These are phyloP conservation scores for Ophion ventricosus DNA, from an alignment of 2,888 invertebrate genomes.

Conservation along the genomic window DNA sequence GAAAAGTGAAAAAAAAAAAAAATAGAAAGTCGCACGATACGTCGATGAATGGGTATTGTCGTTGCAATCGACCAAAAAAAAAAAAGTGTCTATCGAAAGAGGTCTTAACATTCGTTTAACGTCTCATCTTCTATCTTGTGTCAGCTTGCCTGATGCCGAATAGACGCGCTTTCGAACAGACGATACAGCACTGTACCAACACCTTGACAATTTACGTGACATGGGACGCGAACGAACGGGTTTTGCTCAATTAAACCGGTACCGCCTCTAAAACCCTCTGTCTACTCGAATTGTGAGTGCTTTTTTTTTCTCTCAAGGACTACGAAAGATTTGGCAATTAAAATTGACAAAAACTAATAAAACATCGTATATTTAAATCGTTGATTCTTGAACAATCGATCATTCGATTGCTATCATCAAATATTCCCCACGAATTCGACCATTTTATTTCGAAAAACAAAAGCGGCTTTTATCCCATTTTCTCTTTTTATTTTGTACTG, in stretches of 20 bases:
- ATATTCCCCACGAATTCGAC: too few relatives aligned
- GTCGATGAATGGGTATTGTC: not conserved
- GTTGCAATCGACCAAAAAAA: not conserved
- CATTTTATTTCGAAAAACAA: too few relatives aligned
- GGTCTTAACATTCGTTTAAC: not conserved
- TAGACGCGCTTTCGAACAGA: slow-evolving; percentile 61
- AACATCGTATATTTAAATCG: not conserved
- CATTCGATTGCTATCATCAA: too few relatives aligned
- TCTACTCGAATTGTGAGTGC: slow-evolving; percentile 26
- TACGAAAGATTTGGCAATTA: slow-evolving; percentile 13
- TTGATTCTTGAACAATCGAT: not conserved
- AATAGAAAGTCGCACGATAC: not conserved
- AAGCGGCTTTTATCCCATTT: too few relatives aligned
- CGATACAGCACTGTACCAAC: slow-evolving; percentile 48
- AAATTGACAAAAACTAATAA: not conserved
- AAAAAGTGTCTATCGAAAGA: not conserved
- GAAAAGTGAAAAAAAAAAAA: not conserved
- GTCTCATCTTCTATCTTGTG: slow-evolving; percentile 23
- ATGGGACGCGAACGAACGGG: slow-evolving; percentile 60
- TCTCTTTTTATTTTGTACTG: too few relatives aligned
- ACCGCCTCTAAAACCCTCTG: not conserved
- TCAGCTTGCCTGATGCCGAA: slow-evolving; percentile 43
- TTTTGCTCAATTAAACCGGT: slow-evolving; percentile 59
- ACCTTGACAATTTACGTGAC: slow-evolving; percentile 71
- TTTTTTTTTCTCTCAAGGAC: slow-evolving; percentile 14